A percentile compares a stretch with the other conserved stretches of the same genome.
Evolutionary conservation across 2,888 invertebrate species (phyloP).

Genomic region (Campopleginae sp.): DNA sequence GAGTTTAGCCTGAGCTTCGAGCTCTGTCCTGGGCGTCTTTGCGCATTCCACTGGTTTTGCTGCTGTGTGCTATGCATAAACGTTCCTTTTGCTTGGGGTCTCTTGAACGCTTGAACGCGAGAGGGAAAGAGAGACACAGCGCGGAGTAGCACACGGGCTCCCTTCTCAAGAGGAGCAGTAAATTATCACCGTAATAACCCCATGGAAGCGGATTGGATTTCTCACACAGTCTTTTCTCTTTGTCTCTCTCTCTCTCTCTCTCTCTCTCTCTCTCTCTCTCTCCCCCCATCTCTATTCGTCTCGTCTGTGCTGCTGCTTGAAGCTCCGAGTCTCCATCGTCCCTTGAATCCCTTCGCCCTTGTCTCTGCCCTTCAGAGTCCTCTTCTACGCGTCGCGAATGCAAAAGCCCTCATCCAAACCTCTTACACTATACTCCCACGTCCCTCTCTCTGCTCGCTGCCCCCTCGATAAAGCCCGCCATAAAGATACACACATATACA

Average conservation of each 20-base stretch:
- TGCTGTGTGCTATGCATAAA: slow-evolving; percentile 63
- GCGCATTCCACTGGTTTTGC: slow-evolving; percentile 55
- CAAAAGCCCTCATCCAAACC: slow-evolving; percentile 50
- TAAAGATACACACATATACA: slow-evolving; percentile 36
- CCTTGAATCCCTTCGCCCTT: slow-evolving; percentile 53
- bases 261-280: slow-evolving; percentile 42
- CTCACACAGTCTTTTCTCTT: slow-evolving; percentile 77
- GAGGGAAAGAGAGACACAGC: background rate
- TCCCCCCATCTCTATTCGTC: slow-evolving; percentile 36
- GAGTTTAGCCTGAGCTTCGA: slow-evolving; percentile 52
- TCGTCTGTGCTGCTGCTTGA: slow-evolving; percentile 44
- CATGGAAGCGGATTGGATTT: slow-evolving; percentile 81
- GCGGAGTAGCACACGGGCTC: slow-evolving; percentile 68
- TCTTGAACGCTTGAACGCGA: slow-evolving; percentile 53
- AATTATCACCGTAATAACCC: slow-evolving; percentile 82
- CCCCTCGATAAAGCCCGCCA: slow-evolving; percentile 32
- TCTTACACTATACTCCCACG: slow-evolving; percentile 57
- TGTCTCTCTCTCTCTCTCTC: slow-evolving; percentile 49
- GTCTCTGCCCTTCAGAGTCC: slow-evolving; percentile 56
- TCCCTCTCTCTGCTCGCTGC: slow-evolving; percentile 18
- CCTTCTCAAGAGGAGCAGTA: slow-evolving; percentile 76
- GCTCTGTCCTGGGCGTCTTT: slow-evolving; percentile 51
- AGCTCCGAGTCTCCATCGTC: slow-evolving; percentile 40
- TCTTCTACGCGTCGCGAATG: slow-evolving; percentile 33
- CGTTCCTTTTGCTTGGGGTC: slow-evolving; percentile 53